Evolutionary conservation across 2,888 invertebrate genomes (phyloP).

Genomic region (Archaeoteleia sp.): DNA sequence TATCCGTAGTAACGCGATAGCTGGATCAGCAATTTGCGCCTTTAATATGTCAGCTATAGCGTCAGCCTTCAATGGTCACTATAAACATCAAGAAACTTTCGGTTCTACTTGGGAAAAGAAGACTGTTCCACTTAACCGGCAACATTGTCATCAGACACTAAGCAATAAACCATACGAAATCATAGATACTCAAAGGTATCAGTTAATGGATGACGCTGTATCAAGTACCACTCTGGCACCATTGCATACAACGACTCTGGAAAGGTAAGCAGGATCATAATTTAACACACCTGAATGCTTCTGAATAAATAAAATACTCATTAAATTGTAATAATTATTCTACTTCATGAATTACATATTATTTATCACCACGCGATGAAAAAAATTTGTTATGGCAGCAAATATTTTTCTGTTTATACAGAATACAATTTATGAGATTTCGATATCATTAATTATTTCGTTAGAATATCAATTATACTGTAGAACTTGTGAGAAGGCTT

Average conservation of each 20-base stretch:
- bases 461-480: too few relatives aligned
- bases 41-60: conserved; percentile 90
- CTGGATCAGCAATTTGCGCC: conserved; percentile 93
- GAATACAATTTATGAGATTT: too few relatives aligned
- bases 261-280: conserved; percentile 74
- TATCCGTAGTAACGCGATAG: conserved; percentile 91
- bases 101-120: conserved; percentile 86
- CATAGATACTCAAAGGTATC: conserved; percentile 81
- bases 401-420: too few relatives aligned
- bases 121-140: conserved; percentile 74
- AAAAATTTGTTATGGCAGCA: too few relatives aligned
- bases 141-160: conserved; percentile 70
- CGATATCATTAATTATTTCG: too few relatives aligned
- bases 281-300: not conserved
- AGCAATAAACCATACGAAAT: conserved; percentile 47
- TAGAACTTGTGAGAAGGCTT: too few relatives aligned
- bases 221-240: conserved; percentile 84
- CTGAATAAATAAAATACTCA: not conserved
- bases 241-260: conserved; percentile 82
- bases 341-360: not conserved
- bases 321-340: not conserved
- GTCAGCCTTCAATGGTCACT: conserved; percentile 88
- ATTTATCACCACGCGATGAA: too few relatives aligned
- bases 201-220: conserved; percentile 91
- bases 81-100: conserved; percentile 87